These are phyloP conservation scores for Blastomussa wellsi DNA, from an alignment of 92 coral and sea anemone genomes.

Conservation along the genomic window DNA sequence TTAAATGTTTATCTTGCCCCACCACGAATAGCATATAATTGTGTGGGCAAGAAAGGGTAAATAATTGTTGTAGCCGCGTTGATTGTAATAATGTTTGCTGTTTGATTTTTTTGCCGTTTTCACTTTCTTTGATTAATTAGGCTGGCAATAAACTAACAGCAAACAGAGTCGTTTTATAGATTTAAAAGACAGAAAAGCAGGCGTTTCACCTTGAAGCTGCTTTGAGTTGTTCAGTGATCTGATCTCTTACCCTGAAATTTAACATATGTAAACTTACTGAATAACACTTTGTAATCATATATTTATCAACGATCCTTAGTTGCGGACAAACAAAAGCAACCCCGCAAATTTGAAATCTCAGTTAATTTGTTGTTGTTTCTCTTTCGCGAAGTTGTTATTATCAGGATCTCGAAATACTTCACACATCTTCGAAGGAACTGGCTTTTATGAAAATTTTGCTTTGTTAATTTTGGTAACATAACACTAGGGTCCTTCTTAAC, in stretches of 20 bases:
- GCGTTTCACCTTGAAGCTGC: slow-evolving; percentile 74
- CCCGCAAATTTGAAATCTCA: no score
- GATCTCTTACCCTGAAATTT: slow-evolving; percentile 76
- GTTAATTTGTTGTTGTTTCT: neutral
- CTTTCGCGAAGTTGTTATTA: neutral
- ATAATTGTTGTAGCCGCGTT: no score
- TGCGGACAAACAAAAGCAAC: neutral
- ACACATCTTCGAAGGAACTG: neutral
- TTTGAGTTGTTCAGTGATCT: slow-evolving; percentile 85
- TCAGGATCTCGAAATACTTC: neutral
- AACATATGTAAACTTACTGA: neutral
- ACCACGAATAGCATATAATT: no score
- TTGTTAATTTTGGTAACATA: neutral
- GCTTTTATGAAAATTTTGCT: neutral
- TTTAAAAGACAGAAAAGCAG: neutral
- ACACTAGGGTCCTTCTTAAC: neutral
- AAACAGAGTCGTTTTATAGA: neutral
- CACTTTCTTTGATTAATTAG: no score
- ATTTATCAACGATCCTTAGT: neutral
- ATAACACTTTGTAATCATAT: neutral
- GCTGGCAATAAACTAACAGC: neutral
- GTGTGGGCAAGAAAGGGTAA: no score
- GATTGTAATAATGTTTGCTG: no score
- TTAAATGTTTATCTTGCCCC: no score
- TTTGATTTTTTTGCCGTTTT: no score